Percentiles rank a stretch among this genome's conserved stretches.
These are phyloP conservation scores for Pseudotriccus pelzelni DNA, from an alignment of 2,797 vertebrate species.

Conservation along the genomic window DNA sequence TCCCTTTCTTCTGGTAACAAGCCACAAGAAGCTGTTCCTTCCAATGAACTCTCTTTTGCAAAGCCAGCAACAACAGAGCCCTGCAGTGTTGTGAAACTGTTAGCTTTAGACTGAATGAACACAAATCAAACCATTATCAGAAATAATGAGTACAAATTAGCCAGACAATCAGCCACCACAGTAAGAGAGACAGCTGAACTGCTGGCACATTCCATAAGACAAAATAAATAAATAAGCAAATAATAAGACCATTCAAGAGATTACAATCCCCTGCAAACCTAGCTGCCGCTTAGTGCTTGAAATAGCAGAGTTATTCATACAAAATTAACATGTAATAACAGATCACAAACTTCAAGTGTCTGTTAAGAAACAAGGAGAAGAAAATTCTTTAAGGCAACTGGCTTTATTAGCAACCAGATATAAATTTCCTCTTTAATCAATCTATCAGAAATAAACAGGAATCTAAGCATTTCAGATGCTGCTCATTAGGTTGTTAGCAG, in stretches of 20 bases:
- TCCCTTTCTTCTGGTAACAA: not conserved
- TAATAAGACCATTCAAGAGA: not conserved
- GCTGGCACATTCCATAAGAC: not conserved
- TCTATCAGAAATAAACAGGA: not conserved
- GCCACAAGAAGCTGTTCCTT: not conserved
- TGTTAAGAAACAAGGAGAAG: not conserved
- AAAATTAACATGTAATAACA: not conserved
- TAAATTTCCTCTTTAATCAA: not conserved
- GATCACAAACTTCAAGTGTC: not conserved
- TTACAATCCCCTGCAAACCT: not conserved
- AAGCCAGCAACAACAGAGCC: not conserved
- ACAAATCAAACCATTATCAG: constrained; percentile 16
- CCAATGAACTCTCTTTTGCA: not conserved
- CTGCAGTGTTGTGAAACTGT: not conserved
- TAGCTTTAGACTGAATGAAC: not conserved
- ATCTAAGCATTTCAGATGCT: not conserved
- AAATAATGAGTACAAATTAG: constrained; percentile 34
- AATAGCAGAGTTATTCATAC: not conserved
- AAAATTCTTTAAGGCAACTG: not conserved
- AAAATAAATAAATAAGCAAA: constrained; percentile 4
- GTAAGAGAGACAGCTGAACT: constrained; percentile 2
- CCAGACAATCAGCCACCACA: not conserved
- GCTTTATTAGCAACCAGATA: not conserved
- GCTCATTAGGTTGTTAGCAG: not conserved
- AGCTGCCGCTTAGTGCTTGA: not conserved